These are phyloP conservation scores for Cephalopachus bancanus DNA, from an alignment of 2,797 vertebrate genomes.

Conservation along the genomic window DNA sequence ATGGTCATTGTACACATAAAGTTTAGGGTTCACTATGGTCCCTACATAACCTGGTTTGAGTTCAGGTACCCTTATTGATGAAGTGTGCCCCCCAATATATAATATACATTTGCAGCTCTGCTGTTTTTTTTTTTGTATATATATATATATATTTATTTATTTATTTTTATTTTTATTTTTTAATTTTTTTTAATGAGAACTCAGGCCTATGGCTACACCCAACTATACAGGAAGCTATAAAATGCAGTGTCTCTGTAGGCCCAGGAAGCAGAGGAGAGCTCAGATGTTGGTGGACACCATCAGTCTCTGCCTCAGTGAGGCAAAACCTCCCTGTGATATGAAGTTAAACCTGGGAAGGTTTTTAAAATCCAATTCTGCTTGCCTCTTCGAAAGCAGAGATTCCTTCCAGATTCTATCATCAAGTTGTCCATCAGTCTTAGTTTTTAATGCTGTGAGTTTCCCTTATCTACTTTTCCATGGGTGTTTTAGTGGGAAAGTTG, in stretches of 20 bases:
- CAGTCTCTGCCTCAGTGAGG: not conserved
- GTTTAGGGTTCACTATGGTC: too few relatives aligned
- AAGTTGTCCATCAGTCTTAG: not conserved
- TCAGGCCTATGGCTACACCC: not conserved
- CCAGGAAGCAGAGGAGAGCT: not conserved
- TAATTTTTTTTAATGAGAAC: not conserved
- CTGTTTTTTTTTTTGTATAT: too few relatives aligned
- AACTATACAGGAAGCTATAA: not conserved
- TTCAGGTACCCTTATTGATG: too few relatives aligned
- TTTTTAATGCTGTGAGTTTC: not conserved
- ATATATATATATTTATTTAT: too few relatives aligned
- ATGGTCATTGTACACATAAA: too few relatives aligned
- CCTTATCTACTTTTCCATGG: slow-evolving; percentile 10
- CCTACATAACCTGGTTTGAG: too few relatives aligned
- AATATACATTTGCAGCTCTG: too few relatives aligned
- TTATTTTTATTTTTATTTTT: too few relatives aligned
- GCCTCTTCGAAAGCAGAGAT: not conserved
- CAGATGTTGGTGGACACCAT: not conserved
- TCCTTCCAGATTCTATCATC: not conserved
- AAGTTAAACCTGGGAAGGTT: not conserved
- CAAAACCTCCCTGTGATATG: not conserved
- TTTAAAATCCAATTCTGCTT: not conserved
- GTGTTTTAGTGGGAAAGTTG: not conserved
- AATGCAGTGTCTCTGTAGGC: not conserved
- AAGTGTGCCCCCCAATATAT: too few relatives aligned